phyloP scores from a whole-genome alignment of 2,113 vertebrate genomes.

The Peromyscus polionotus region DNA sequence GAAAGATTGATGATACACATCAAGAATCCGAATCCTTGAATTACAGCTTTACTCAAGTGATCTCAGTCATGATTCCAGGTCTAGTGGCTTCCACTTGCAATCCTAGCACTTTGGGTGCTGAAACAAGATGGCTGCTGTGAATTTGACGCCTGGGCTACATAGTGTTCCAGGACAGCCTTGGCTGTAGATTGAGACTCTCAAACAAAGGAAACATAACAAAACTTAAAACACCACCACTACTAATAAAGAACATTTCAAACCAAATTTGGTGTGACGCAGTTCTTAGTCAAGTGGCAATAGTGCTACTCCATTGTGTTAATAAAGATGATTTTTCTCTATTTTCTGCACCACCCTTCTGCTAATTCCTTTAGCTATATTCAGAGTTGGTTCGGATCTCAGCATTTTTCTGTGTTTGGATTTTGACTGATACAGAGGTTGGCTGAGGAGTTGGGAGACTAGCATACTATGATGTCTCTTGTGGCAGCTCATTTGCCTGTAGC shows the following conservation, averaged over 20 bases:
- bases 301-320: background rate
- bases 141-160: background rate
- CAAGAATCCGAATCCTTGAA: background rate
- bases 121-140: background rate
- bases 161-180: background rate
- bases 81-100: background rate
- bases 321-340: background rate
- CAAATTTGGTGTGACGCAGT: background rate
- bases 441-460: background rate
- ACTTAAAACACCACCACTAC: too few relatives aligned
- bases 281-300: background rate
- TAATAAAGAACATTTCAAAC: background rate
- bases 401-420: background rate
- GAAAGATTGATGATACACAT: background rate
- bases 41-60: background rate
- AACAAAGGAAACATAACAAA: background rate
- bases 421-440: background rate
- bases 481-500: background rate
- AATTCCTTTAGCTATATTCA: background rate
- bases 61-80: background rate
- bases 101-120: background rate
- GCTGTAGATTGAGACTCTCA: background rate
- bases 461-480: background rate
- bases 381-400: background rate
- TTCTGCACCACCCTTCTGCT: background rate